phyloP scores from a whole-genome alignment of 2,797 vertebrate genomes.

The Pampus argenteus region DNA sequence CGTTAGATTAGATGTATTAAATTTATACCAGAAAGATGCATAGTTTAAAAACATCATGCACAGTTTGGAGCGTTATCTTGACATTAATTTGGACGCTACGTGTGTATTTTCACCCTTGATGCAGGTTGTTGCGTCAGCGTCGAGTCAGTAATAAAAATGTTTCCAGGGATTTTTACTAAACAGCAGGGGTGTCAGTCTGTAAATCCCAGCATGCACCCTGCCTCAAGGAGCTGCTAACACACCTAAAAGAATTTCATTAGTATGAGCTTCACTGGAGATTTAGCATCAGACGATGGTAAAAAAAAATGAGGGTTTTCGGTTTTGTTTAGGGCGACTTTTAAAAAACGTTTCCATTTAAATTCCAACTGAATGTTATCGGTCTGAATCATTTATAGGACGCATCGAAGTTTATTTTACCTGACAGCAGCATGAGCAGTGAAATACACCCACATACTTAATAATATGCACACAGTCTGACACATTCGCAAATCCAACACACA shows the following conservation, averaged over 20 bases:
- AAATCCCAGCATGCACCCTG: constrained; percentile 17
- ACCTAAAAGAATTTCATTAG: constrained; percentile 39
- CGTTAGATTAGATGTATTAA: not conserved
- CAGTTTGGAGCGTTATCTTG: constrained; percentile 10
- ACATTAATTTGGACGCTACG: not conserved
- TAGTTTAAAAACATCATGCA: not conserved
- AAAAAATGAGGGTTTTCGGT: not conserved
- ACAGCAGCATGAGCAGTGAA: constrained; percentile 38
- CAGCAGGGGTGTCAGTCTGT: constrained; percentile 22
- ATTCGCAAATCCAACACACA: not conserved
- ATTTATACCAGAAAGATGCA: not conserved
- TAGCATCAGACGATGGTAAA: constrained; percentile 4
- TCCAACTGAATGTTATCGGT: not conserved
- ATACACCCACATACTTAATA: constrained; percentile 45
- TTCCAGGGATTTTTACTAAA: constrained; percentile 33
- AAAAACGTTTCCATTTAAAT: not conserved
- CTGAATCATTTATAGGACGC: not conserved
- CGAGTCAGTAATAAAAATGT: constrained; percentile 46
- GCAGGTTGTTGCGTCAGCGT: constrained; percentile 43
- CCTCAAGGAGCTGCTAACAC: constrained; percentile 25
- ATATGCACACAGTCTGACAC: constrained; percentile 7
- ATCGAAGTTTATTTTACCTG: constrained; percentile 44
- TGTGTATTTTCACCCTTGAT: constrained; percentile 13
- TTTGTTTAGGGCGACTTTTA: not conserved
- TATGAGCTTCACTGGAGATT: constrained; percentile 20